Evolutionary conservation across 2,888 invertebrate species (phyloP), one percentile per base, ranked within the genome.

Genomic region (Smittia sp.): DNA sequence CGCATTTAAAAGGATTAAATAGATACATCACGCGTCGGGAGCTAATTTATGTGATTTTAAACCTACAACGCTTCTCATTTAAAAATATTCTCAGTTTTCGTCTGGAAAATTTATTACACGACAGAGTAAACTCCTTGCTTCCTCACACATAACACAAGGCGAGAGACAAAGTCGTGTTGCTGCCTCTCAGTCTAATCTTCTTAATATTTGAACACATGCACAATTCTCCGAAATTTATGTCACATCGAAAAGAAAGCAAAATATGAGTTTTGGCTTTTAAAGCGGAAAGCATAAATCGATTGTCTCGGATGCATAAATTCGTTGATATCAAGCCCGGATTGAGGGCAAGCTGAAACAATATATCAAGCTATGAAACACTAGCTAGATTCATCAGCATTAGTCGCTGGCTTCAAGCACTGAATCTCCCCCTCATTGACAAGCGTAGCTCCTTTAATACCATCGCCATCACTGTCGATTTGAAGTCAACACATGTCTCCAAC

Each of bases 11-110:
- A 41, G 68, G 68, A 68, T 68, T 68, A 68, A 41, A 46, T 6
- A 32, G 66, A 38, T 32, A 20, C 68, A 68, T 68, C 68, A 68
- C 18, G 68, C 18, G 24, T 24, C 46, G 68, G 46, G 32, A 32
- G 32, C 32, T 32, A 38, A 68, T 68, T 68, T 68, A 68, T 68
- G 39, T 68, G 68, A 46, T 68, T 68, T 68, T 68, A 68, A 68
- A 68, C 68, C 46, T 38, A 32, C 27, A 65, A 27, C 22, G 22
- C 13, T 41, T 6, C 46, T 68, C 20, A 20, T 46, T 25, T 15
- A 68, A 41, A 68, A 38, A 66, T 27, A 66, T 66, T 68, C 46
- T 68, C 46, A n/a, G 52, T 32, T 38, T 32, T 32, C 66, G 68
- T 68, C 46, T 68, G 68, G 68, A 68, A 25, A 39, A 68, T 68